Evolutionary conservation across 2,113 vertebrate species (phyloP).

Genomic region (Nycticryphes semicollaris): DNA sequence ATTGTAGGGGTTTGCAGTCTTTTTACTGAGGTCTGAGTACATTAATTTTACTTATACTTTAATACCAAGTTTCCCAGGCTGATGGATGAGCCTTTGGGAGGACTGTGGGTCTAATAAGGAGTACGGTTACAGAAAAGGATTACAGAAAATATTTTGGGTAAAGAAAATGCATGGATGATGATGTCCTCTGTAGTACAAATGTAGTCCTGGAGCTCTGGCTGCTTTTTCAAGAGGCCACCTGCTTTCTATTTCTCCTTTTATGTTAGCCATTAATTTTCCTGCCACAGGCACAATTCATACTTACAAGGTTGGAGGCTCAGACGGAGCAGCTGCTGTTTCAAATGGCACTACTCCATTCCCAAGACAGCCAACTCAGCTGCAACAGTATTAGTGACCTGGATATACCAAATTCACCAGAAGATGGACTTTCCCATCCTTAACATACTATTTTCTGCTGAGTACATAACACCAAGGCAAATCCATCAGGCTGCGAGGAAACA

Average conservation of each 20-base stretch:
- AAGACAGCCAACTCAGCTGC: constrained; percentile 29
- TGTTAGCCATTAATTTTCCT: constrained; percentile 56
- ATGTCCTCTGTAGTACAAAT: constrained; percentile 16
- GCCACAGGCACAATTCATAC: constrained; percentile 58
- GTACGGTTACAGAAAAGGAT: background rate
- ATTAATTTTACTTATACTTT: constrained; percentile 16
- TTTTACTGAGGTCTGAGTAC: background rate
- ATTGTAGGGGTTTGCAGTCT: background rate
- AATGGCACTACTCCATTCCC: background rate
- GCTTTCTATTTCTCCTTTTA: constrained; percentile 52
- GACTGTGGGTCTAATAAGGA: background rate
- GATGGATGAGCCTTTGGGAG: background rate
- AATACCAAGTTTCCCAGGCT: background rate
- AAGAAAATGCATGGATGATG: background rate
- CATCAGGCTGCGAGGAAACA: background rate
- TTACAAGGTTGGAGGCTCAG: constrained; percentile 22
- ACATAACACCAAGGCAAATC: background rate
- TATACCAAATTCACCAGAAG: constrained; percentile 15
- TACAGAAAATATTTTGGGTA: background rate
- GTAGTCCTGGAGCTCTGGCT: background rate
- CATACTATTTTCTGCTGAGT: background rate
- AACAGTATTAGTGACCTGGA: background rate
- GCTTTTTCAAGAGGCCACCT: constrained; percentile 46
- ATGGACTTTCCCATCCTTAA: background rate
- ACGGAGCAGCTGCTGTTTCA: constrained; percentile 54